Evolutionary conservation across 37 sponge, comb jelly and placozoan genomes (phyloP).

Genomic region (Halisarca cf. caerulea): DNA sequence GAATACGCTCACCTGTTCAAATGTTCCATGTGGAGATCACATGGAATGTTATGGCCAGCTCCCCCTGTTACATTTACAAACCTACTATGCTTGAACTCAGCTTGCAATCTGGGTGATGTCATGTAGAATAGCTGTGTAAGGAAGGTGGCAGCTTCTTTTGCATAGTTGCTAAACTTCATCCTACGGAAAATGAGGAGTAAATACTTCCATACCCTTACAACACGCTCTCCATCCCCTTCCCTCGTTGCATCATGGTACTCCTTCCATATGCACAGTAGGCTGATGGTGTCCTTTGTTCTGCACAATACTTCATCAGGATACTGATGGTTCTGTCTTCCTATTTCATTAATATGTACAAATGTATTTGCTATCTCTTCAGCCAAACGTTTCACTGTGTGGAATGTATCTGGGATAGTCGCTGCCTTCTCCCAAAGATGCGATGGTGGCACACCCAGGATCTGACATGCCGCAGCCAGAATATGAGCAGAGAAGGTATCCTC

Average conservation of each 20-base stretch:
- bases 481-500: not conserved
- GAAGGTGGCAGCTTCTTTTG: not conserved
- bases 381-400: not conserved
- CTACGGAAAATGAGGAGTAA: not conserved
- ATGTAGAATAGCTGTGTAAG: not conserved
- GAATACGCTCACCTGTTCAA: not conserved
- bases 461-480: not conserved
- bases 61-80: too few species aligned
- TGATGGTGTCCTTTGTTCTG: not conserved
- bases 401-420: not conserved
- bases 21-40: not conserved
- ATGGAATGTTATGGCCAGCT: not conserved
- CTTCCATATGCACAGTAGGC: not conserved
- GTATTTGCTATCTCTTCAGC: not conserved
- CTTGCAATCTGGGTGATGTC: not conserved
- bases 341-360: not conserved
- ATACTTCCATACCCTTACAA: not conserved
- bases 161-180: not conserved
- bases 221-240: not conserved
- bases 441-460: not conserved
- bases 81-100: too few species aligned
- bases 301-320: not conserved
- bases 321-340: not conserved
- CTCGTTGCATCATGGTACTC: not conserved
- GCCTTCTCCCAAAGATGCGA: not conserved